phyloP scores from a whole-genome alignment of 2,888 invertebrate genomes.

The Xylocampa areola region DNA sequence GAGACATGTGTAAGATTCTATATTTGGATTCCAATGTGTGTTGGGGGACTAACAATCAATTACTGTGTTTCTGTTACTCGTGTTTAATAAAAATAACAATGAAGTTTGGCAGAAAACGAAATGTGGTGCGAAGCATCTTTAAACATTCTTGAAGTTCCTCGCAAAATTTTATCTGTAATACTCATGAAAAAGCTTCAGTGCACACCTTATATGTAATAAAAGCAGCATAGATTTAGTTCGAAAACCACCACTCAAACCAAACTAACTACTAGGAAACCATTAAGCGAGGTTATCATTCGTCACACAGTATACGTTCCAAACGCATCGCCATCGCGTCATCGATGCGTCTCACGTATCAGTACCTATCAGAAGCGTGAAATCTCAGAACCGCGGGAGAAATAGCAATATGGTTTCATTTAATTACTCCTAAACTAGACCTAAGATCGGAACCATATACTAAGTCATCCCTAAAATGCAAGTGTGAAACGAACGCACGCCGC shows the following conservation, averaged over 20 bases:
- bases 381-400: slow-evolving; percentile 63
- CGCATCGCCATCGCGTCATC: slow-evolving; percentile 52
- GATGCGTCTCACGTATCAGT: slow-evolving; percentile 76
- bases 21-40: slow-evolving; percentile 16
- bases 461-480: slow-evolving; percentile 62
- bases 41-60: slow-evolving; percentile 30
- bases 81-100: slow-evolving; percentile 54
- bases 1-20: slow-evolving; percentile 31
- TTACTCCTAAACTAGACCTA: slow-evolving; percentile 66
- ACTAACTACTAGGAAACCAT: slow-evolving; percentile 85
- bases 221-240: slow-evolving; percentile 83
- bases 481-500: slow-evolving; percentile 55
- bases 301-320: slow-evolving; percentile 72
- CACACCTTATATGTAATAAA: slow-evolving; percentile 77
- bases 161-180: slow-evolving; percentile 63
- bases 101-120: slow-evolving; percentile 54
- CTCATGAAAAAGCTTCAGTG: slow-evolving; percentile 74
- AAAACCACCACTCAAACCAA: slow-evolving; percentile 85
- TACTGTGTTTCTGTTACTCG: slow-evolving; percentile 50
- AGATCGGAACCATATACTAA: slow-evolving; percentile 67
- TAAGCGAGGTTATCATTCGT: slow-evolving; percentile 84
- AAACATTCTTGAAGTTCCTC: slow-evolving; percentile 56
- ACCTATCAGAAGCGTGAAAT: slow-evolving; percentile 75
- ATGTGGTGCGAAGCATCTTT: slow-evolving; percentile 65
- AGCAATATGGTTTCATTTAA: slow-evolving; percentile 64